Base-by-base conservation (phyloP, 1,140 invertebrate species). In the Triops cancriformis region DNA sequence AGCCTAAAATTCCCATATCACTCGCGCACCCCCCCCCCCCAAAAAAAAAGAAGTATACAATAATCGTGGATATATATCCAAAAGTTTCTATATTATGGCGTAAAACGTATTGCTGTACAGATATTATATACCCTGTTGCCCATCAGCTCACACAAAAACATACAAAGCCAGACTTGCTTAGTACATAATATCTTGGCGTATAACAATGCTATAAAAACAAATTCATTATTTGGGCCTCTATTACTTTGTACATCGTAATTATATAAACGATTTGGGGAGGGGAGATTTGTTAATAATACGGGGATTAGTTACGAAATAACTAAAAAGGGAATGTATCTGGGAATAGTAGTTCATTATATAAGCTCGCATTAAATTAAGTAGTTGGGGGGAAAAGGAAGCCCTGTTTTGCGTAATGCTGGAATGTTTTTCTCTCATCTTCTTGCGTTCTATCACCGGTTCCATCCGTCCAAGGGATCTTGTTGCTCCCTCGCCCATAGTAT, bases 41-140 rank as follows among this genome's bases (percentile, higher is more conserved):
- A 37, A 37, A 37, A 7, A 37, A 64, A 64, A 18, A 12, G 3
- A 23, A 64, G n/a, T n/a, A n/a, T n/a, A n/a, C n/a, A 64, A 64
- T 18, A 12, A 2, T 18, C 18, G 51, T 23, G 10, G 0, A 6
- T 64, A n/a, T 64, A 18, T 64, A 64, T 64, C 51, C n/a, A 64
- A 64, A 64, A 64, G 23, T 12, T 14, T 64, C 51, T 64, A 64
- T 64, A 64, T 64, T 64, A 64, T 64, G 51, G 51, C 14, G 51
- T 18, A 64, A 64, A 64, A 64, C 51, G 10, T 64, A 64, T 10
- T 23, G 51, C 51, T 64, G 51, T 64, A 64, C 51, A 64, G 51
- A 64, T 64, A 64, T 64, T 64, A 64, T 23, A 64, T 64, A 64
- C 51, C 51, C 51, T 64, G 51, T 64, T 64, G 51, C 51, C 51